phyloP scores from a whole-genome alignment of 1,140 invertebrate species.

The Aethina tumida region DNA sequence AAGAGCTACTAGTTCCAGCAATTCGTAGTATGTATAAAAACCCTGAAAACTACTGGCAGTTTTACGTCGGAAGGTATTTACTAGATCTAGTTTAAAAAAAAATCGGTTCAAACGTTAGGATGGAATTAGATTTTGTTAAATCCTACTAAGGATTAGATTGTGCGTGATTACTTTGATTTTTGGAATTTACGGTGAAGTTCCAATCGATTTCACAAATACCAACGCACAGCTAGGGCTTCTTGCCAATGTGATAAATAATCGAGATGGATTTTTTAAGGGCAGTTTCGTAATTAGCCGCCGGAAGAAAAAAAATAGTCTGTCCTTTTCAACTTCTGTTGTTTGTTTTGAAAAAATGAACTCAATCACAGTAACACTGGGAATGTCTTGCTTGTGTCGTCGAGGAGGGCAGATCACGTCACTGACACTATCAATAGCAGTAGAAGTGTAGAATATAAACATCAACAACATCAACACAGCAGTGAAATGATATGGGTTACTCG shows the following conservation, averaged over 20 bases:
- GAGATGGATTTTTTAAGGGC: constrained; percentile 1
- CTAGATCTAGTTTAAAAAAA: too few relatives aligned
- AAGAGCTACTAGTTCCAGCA: too few relatives aligned
- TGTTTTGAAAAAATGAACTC: constrained; percentile 16
- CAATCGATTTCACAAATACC: neutral
- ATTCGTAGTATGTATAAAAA: too few relatives aligned
- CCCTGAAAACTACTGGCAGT: too few relatives aligned
- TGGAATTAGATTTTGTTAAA: too few relatives aligned
- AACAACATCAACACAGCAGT: neutral
- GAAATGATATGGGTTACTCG: constrained; percentile 8
- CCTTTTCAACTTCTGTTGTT: neutral
- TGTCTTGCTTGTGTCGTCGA: constrained; percentile 23
- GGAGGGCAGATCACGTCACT: constrained; percentile 20
- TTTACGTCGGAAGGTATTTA: too few relatives aligned
- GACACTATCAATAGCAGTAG: constrained; percentile 2
- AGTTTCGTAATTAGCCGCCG: neutral
- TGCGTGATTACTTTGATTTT: too few relatives aligned
- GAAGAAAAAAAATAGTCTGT: constrained; percentile 1
- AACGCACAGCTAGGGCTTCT: neutral
- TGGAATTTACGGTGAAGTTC: too few relatives aligned
- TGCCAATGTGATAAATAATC: constrained; percentile 11
- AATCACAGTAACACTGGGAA: constrained; percentile 30
- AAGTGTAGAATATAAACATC: constrained; percentile 3
- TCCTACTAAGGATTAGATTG: too few relatives aligned
- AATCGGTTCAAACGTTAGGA: too few relatives aligned